Percentiles rank a stretch among this genome's conserved stretches.
Conservation (phyloP, 2,888 invertebrate species). For the Resseliella maxima region DNA sequence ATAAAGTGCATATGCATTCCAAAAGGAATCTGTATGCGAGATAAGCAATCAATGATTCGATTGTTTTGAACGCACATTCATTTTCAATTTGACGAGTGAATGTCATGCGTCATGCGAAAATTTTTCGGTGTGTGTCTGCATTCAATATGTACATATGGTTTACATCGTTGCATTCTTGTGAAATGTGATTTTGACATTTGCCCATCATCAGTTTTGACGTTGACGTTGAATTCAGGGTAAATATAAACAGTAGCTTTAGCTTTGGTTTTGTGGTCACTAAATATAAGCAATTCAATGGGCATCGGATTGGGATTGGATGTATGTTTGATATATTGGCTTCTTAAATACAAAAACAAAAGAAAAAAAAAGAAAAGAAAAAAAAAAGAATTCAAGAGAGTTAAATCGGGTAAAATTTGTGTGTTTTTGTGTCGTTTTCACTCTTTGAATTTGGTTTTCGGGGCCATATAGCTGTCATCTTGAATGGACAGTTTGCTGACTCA, state of each 20-base stretch:
- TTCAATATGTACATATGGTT: too few species aligned
- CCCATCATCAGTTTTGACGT: slow-evolving; percentile 15
- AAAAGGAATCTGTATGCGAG: background rate
- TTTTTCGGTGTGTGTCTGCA: background rate
- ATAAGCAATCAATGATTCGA: slow-evolving; percentile 41
- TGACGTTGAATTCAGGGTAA: background rate
- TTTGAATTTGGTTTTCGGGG: background rate
- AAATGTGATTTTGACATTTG: slow-evolving; percentile 47
- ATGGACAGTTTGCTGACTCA: background rate
- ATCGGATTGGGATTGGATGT: background rate
- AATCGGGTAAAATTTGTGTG: slow-evolving; percentile 37
- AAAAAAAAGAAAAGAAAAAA: too few species aligned
- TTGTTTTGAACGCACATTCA: slow-evolving; percentile 33
- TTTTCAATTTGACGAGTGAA: slow-evolving; percentile 30
- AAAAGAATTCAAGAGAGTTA: background rate
- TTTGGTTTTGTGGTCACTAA: background rate
- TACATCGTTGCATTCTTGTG: background rate
- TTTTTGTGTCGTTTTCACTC: slow-evolving; percentile 5
- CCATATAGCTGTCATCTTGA: background rate
- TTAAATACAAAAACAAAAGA: too few species aligned
- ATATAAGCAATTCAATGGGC: background rate
- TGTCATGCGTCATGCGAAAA: slow-evolving; percentile 35
- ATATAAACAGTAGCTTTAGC: background rate
- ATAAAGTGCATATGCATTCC: slow-evolving; percentile 19
- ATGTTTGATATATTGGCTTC: background rate